Evolutionary conservation across 2,888 invertebrate species (phyloP), one percentile per base, ranked within the genome.

Genomic region (Hoplodrina ambigua): DNA sequence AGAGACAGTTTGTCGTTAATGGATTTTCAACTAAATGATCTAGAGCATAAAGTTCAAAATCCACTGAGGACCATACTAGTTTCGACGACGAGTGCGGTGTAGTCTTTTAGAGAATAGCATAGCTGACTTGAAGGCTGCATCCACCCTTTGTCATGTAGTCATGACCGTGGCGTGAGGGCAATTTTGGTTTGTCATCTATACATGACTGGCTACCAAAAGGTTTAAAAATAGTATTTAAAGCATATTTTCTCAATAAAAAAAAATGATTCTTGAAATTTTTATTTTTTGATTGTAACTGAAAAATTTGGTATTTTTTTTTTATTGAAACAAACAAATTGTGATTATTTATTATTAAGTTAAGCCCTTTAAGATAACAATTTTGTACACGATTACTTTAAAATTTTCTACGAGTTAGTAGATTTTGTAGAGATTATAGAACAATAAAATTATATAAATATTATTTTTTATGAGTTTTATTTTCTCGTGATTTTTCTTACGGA

Each of bases 371-470:
- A 44, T 61, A 76, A 41, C 13, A 25, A 33, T 77, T 80, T 79
- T 77, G n/a, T 72, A 77, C 65, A 59, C 62, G 19, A 65, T 58
- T 67, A 53, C 8, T 78, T 64, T 25, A 46, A n/a, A 49, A 49
- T 81, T 81, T 81, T 81, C 72, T 79, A 79, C 63, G 59, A 10
- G 50, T 82, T 78, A 20, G 54, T 74, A 63, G 68, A 71, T 78
- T 82, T 80, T 80, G 65, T 80, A 79, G 82, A 74, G 49, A 71
- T 69, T 81, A 72, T 78, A 82, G 82, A 68, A 80, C 74, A 81
- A 80, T 80, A 80, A 78, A 80, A 49, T 57, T 41, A 64, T 78
- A 82, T 71, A 68, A 78, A 68, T 53, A 63, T 25, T 46, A 30
- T 19, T 54, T 11, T n/a, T 46, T 4, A 1, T 19, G 19, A 1